phyloP scores from a whole-genome alignment of 2,113 vertebrate species.

The Myrmecobius fasciatus region DNA sequence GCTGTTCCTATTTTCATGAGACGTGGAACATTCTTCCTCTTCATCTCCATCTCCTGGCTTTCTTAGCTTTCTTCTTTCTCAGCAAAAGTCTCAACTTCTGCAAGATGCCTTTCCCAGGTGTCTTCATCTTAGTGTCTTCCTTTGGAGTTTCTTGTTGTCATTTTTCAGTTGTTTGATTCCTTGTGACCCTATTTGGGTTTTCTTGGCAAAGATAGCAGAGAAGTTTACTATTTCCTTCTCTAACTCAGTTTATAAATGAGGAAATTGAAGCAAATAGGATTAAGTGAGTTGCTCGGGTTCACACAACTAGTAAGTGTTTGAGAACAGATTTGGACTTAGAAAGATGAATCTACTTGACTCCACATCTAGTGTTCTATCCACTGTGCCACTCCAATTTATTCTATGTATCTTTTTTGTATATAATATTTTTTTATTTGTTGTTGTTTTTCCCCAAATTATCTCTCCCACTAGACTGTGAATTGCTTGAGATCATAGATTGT shows the following conservation, averaged over 20 bases:
- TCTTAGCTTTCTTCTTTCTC: too few relatives aligned
- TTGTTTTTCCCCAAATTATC: too few relatives aligned
- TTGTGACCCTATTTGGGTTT: background rate
- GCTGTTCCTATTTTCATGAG: too few relatives aligned
- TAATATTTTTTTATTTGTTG: too few relatives aligned
- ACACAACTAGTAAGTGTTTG: background rate
- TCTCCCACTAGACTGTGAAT: too few relatives aligned
- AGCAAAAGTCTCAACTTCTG: too few relatives aligned
- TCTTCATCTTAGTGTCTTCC: too few relatives aligned
- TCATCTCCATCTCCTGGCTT: too few relatives aligned
- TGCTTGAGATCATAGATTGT: too few relatives aligned
- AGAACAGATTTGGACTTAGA: background rate
- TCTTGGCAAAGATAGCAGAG: background rate
- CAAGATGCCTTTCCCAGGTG: too few relatives aligned
- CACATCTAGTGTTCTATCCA: background rate
- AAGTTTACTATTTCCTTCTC: background rate
- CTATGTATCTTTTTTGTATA: too few relatives aligned
- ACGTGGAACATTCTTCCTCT: too few relatives aligned
- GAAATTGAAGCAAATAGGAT: background rate
- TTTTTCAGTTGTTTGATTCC: background rate
- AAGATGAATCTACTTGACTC: background rate
- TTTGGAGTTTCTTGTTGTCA: background rate
- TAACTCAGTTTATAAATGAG: background rate
- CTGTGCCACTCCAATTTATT: background rate
- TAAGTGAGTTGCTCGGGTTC: background rate